phyloP scores from a whole-genome alignment of 1,140 invertebrate species.

The Lucilia cuprina region DNA sequence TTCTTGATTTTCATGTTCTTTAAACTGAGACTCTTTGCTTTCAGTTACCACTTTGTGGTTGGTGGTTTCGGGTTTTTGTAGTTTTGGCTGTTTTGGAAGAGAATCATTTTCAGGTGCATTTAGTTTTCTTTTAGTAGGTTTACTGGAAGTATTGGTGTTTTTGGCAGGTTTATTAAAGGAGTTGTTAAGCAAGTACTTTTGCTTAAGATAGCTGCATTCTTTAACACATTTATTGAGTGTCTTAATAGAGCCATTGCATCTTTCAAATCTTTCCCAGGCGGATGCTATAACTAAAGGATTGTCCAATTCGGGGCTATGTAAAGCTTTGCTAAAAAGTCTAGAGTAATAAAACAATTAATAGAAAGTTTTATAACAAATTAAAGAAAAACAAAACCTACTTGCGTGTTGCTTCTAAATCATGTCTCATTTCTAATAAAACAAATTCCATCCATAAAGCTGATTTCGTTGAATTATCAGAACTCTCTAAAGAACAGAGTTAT shows the following conservation, averaged over 20 bases:
- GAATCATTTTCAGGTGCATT: not conserved
- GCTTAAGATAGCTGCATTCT: constrained; percentile 37
- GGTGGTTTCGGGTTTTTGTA: not conserved
- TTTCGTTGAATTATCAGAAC: constrained; percentile 48
- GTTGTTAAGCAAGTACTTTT: not conserved
- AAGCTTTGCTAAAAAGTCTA: constrained; percentile 43
- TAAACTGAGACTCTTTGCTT: constrained; percentile 10
- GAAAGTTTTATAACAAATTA: constrained; percentile 43
- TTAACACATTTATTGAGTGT: constrained; percentile 38
- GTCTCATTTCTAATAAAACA: constrained; percentile 38
- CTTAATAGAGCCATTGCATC: constrained; percentile 42
- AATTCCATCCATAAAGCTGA: constrained; percentile 45
- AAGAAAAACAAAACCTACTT: constrained; percentile 35
- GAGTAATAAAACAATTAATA: constrained; percentile 5
- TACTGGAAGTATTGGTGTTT: not conserved
- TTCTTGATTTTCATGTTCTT: constrained; percentile 41
- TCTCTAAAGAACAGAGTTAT: constrained; percentile 4
- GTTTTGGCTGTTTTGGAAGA: constrained; percentile 21
- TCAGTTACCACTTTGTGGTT: not conserved
- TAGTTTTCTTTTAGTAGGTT: constrained; percentile 32
- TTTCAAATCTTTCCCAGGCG: constrained; percentile 43
- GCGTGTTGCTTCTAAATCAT: constrained; percentile 40
- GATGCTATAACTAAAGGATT: constrained; percentile 39
- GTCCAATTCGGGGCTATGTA: constrained; percentile 41
- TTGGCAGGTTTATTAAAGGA: not conserved